Evolutionary conservation across 2,888 invertebrate genomes (phyloP), one percentile per base, ranked within the genome.

Genomic region (Dimorphilus gyrociliatus): DNA sequence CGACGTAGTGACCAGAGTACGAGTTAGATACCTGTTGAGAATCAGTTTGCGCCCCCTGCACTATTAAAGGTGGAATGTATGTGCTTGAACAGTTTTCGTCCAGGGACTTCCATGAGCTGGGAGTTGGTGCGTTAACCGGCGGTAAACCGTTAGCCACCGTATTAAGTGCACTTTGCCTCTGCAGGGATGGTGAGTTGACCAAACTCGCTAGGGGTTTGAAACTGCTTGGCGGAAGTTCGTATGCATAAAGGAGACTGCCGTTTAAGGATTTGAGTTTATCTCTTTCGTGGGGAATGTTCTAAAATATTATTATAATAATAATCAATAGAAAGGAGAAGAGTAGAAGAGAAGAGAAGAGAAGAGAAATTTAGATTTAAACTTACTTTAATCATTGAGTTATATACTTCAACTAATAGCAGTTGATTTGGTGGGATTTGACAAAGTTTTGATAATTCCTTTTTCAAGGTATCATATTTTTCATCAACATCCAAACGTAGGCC

Each of bases 401-500:
- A 66, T 21, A 81, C 64, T 64, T 80, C 78, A 43, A 75, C 78
- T 27, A 81, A 62, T 33, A 79, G 60, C 57, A 81, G 67, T 15
- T 75, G 72, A 44, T 67, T 43, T 7, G 40, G 36, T 12, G 56
- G 47, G 40, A 58, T 55, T 38, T 42, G 29, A 4, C 55, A 50
- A 25, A 56, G 45, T 14, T 46, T 41, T 40, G 51, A 51, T 14
- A 85, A 63, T 38, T 76, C 74, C 39, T 70, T 70, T 63, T 81
- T 82, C 24, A 85, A 59, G 34, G 76, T 75, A n/a, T 67, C 51
- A 49, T 80, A 80, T 27, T 76, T 77, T 37, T 78, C 79, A 44
- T 84, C 84, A 5, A 80, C 76, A 58, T 77, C 78, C 16, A 85
- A 68, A 2, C 81, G 69, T 36, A 85, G 67, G 1, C 84, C 85